Evolutionary conservation across 1,140 invertebrate species (phyloP).

Genomic region (Drosophila lacteicornis): DNA sequence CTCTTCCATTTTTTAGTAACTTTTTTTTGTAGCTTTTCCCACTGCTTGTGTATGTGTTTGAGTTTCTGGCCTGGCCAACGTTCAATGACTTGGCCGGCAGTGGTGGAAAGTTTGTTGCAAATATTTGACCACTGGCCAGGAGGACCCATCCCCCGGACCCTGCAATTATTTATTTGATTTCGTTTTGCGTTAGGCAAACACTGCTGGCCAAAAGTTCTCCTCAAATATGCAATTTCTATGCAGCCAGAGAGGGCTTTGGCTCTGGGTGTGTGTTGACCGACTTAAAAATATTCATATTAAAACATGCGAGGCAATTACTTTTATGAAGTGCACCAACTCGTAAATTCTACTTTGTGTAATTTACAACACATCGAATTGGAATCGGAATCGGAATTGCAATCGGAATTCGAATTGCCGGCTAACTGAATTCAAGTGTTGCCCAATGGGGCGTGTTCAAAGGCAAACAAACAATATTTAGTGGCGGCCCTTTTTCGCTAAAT

Average conservation of each 20-base stretch:
- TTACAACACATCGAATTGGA: conserved; percentile 39
- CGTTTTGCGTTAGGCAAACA: conserved; percentile 48
- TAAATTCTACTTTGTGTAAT: conserved; percentile 76
- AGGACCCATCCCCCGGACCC: conserved; percentile 32
- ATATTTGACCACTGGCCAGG: conserved; percentile 75
- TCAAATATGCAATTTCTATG: conserved; percentile 58
- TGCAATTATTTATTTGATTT: conserved; percentile 82
- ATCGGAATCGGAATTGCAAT: conserved; percentile 26
- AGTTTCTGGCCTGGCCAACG: conserved; percentile 57
- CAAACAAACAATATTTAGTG: conserved; percentile 64
- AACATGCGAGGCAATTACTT: conserved; percentile 49
- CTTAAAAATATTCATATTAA: conserved; percentile 75
- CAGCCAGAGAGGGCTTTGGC: not conserved
- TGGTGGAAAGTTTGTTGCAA: conserved; percentile 75
- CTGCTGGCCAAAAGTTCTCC: conserved; percentile 33
- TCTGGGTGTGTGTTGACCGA: conserved; percentile 33
- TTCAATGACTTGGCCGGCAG: conserved; percentile 74
- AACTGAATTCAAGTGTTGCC: conserved; percentile 24
- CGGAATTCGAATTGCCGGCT: not conserved
- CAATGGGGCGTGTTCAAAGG: conserved; percentile 20
- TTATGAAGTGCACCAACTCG: conserved; percentile 39
- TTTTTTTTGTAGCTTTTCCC: conserved; percentile 10
- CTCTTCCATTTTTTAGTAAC: conserved; percentile 7
- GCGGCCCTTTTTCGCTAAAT: conserved; percentile 54
- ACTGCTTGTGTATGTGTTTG: conserved; percentile 46